Percentiles rank a stretch among this genome's conserved stretches.
Evolutionary conservation across 2,113 vertebrate species (phyloP).

Genomic region (Onychorhynchus coronatus): DNA sequence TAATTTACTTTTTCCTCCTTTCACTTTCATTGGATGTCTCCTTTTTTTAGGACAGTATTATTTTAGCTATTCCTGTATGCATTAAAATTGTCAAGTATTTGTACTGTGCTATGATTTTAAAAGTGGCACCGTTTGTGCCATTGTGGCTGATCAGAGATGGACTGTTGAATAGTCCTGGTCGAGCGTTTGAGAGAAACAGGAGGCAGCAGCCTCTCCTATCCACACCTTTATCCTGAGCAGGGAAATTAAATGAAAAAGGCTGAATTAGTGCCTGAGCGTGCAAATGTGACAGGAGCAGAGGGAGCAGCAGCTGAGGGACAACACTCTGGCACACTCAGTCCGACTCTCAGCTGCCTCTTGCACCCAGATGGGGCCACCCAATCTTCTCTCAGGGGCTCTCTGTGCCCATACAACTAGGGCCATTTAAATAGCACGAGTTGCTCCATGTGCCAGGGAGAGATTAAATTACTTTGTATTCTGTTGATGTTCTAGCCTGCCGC

Average conservation of each 20-base stretch:
- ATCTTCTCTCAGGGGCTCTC: background rate
- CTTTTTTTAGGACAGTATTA: background rate
- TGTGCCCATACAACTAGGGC: rapidly evolving
- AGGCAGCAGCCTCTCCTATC: background rate
- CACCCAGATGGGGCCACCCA: background rate
- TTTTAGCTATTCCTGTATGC: rapidly evolving
- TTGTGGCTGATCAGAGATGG: background rate
- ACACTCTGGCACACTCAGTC: background rate
- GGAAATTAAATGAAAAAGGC: background rate
- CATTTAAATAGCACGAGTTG: background rate
- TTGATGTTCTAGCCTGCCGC: background rate
- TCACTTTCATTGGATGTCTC: background rate
- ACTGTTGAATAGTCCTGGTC: background rate
- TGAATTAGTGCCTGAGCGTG: rapidly evolving
- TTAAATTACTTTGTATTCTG: background rate
- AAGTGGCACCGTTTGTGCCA: background rate
- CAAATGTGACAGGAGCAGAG: rapidly evolving
- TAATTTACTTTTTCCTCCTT: background rate
- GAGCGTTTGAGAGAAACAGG: background rate
- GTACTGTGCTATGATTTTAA: background rate
- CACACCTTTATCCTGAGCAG: background rate
- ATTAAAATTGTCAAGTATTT: background rate
- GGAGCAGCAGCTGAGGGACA: background rate
- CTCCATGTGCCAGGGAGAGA: background rate
- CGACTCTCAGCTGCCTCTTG: background rate